These are phyloP conservation scores for Trogon surrucura DNA, from an alignment of 2,113 vertebrate genomes.

Conservation along the genomic window DNA sequence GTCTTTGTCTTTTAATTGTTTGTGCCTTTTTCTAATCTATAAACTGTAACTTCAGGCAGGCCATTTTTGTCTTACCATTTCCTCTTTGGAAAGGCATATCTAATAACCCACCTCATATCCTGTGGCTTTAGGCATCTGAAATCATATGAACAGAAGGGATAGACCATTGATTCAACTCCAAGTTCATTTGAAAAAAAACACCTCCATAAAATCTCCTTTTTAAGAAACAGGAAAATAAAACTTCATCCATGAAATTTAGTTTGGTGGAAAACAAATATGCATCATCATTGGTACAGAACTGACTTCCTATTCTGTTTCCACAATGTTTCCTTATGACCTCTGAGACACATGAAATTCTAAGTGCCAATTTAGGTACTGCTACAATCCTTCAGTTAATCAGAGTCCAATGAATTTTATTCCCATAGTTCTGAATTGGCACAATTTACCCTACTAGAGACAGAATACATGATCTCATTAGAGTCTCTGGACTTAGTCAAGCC, in stretches of 20 bases:
- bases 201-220: conserved; percentile 27
- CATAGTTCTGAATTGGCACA: conserved; percentile 10
- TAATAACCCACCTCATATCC: conserved; percentile 73
- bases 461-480: conserved; percentile 46
- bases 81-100: conserved; percentile 67
- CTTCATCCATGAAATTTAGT: not conserved
- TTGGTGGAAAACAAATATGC: not conserved
- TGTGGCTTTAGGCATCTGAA: conserved; percentile 66
- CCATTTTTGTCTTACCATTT: conserved; percentile 74
- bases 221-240: conserved; percentile 60
- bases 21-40: conserved; percentile 77
- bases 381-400: conserved; percentile 53
- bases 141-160: conserved; percentile 65
- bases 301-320: not conserved
- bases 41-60: conserved; percentile 81
- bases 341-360: not conserved
- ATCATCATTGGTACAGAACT: not conserved
- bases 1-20: conserved; percentile 78
- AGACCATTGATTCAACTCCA: conserved; percentile 52
- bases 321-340: not conserved
- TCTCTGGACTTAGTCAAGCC: conserved; percentile 47
- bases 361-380: not conserved
- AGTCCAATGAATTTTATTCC: conserved; percentile 26
- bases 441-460: conserved; percentile 17
- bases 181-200: conserved; percentile 60